Base-by-base conservation (phyloP, 2,888 invertebrate genomes). In the Agrochola litura region DNA sequence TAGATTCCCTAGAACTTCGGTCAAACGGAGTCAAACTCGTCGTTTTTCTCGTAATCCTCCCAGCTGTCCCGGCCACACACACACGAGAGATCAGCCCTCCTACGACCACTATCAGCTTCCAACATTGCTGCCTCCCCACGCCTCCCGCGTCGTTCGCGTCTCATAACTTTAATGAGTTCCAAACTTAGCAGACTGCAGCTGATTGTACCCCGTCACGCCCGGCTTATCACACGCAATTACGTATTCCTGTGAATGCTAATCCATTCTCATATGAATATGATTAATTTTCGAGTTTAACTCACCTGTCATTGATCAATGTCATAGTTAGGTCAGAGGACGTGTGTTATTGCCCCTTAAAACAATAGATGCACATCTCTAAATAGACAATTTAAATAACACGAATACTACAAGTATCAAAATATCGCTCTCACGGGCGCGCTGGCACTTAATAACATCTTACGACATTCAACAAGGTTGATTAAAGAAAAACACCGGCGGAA, bases 131-230 rank as follows among this genome's bases (percentile, higher is more conserved):
- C 16, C 19, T 19, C 10, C 12, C 22, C 49, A 25, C 8, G 19
- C 49, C n/a, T 37, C 10, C 6, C 49, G 12, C n/a, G 22, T 22
- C 65, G 52, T n/a, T 43, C 56, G 25, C 9, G 69, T 71, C 69
- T 66, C 58, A 14, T 30, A 64, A 64, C 46, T 71, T 71, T 65
- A 77, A 66, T 61, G 37, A 81, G 41, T 69, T 77, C 41, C 56
- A 69, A 81, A 81, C 25, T 81, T 37, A 60, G 25, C 49, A 81
- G 73, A 77, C 71, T 71, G 37, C 67, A 63, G 14, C 43, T 68
- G 58, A 56, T 49, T 69, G 56, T 41, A 37, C 41, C 43, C 64
- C 58, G 49, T 41, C 54, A 72, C 25, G 25, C 10, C 37, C 60
- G n/a, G 37, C 58, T 56, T 43, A 43, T 65, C 49, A 49, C 30